Percentiles rank a stretch among this genome's conserved stretches.
Evolutionary conservation across 1,140 invertebrate genomes (phyloP).

Genomic region (Medauroidea extradentata): DNA sequence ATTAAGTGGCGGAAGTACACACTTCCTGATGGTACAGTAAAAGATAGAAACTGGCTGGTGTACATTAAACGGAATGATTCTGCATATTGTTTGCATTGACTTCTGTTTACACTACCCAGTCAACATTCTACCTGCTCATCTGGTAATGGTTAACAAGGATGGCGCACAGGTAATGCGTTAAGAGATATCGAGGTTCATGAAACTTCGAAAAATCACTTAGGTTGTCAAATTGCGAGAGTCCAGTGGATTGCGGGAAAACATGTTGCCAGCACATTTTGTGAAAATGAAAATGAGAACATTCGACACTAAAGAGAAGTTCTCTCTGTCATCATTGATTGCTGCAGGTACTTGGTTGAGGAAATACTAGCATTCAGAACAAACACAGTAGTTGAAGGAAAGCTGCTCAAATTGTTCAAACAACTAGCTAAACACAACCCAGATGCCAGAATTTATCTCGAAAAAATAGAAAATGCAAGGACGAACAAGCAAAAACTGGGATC

Average conservation of each 20-base stretch:
- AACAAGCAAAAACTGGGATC: no score
- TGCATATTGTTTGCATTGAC: slow-evolving; percentile 10
- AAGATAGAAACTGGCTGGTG: slow-evolving; percentile 8
- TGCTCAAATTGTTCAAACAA: no score
- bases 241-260: slow-evolving; percentile 10
- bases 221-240: slow-evolving; percentile 9
- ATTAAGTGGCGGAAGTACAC: slow-evolving; percentile 1
- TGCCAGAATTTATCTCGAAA: no score
- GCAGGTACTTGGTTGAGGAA: no score
- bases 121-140: slow-evolving; percentile 7
- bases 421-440: no score
- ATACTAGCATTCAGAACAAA: no score
- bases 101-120: slow-evolving; percentile 9
- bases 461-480: no score
- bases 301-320: no score
- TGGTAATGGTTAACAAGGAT: slow-evolving; percentile 9
- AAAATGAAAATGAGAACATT: no score
- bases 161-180: neutral
- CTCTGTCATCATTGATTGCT: no score
- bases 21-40: slow-evolving; percentile 8
- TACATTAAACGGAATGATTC: slow-evolving; percentile 10
- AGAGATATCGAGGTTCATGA: slow-evolving; percentile 13
- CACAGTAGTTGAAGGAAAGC: no score
- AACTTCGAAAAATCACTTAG: slow-evolving; percentile 6
- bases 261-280: no score